Evolutionary conservation across 2,888 invertebrate species (phyloP).

Genomic region (Ophion slaviceki): DNA sequence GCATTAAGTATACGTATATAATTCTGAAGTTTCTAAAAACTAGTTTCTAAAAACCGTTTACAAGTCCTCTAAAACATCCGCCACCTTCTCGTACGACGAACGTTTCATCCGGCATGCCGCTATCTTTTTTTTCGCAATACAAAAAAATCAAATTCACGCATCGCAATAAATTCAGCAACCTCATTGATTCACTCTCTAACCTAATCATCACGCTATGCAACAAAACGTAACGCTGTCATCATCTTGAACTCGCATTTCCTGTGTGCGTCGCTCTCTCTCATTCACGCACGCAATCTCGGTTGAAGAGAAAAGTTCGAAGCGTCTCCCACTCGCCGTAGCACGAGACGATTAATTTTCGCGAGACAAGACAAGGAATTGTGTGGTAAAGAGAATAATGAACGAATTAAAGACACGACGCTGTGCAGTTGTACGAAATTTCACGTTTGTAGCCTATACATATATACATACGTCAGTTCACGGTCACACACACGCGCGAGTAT

Average conservation of each 20-base stretch:
- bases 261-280: constrained; percentile 40
- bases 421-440: constrained; percentile 34
- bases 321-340: constrained; percentile 3
- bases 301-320: constrained; percentile 31
- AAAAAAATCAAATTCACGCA: constrained; percentile 50
- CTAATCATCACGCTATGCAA: constrained; percentile 50
- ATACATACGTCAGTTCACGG: background rate
- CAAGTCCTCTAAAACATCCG: constrained; percentile 10
- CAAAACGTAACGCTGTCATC: constrained; percentile 34
- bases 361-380: background rate
- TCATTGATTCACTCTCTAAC: constrained; percentile 57
- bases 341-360: constrained; percentile 7
- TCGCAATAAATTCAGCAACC: constrained; percentile 21
- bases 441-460: constrained; percentile 9
- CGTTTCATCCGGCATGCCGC: constrained; percentile 62
- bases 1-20: too few relatives aligned
- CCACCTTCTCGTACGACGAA: constrained; percentile 59
- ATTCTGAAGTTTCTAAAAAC: background rate
- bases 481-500: background rate
- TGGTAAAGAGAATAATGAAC: background rate
- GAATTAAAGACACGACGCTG: constrained; percentile 9
- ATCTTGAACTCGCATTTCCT: background rate
- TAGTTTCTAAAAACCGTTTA: background rate
- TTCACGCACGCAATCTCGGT: constrained; percentile 50
- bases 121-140: constrained; percentile 6